These are phyloP conservation scores for fruit fly (Drosophila melanogaster) DNA, from an alignment of 1,140 invertebrate genomes.

Conservation along the genomic window Release_6_plus_ISO1_MT NT_033779.5:18354001-18354500, in stretches of 20 bases:
- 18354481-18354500: not conserved
- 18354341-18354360: slow-evolving; percentile 23
- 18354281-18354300: slow-evolving; percentile 37
- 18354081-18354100: not conserved
- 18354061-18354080: not conserved
- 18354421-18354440: slow-evolving; percentile 83
- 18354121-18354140: not conserved
- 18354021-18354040: not conserved
- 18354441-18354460: slow-evolving; percentile 81
- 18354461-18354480: slow-evolving; percentile 59
- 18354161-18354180: slow-evolving; percentile 4
- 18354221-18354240: slow-evolving; percentile 43
- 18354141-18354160: not conserved
- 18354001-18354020: not conserved
- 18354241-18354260: slow-evolving; percentile 60
- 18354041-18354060: not conserved
- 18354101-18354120: not conserved
- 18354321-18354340: slow-evolving; percentile 14
- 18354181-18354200: slow-evolving; percentile 17
- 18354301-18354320: slow-evolving; percentile 18
- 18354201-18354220: slow-evolving; percentile 12
- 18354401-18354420: slow-evolving; percentile 77
- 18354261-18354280: slow-evolving; percentile 23
- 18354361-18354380: not conserved
- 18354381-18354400: slow-evolving; percentile 40